phyloP scores from a whole-genome alignment of 2,888 invertebrate genomes.

The Paralinhomoeus sp. region DNA sequence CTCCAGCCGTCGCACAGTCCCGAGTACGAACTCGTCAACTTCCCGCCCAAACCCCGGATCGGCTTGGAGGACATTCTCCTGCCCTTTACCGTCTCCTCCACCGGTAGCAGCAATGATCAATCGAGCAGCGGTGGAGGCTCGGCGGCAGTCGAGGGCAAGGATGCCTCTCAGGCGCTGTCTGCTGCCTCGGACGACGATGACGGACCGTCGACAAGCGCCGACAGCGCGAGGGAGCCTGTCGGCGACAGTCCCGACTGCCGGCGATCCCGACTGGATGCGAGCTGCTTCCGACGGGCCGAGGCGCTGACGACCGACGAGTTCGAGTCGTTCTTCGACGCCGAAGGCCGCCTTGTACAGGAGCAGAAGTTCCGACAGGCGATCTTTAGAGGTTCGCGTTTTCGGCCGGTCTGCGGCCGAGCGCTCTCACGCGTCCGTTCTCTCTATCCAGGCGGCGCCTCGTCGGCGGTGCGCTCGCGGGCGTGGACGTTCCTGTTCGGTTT shows the following conservation, averaged over 20 bases:
- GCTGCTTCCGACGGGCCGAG: slow-evolving; percentile 1
- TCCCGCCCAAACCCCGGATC: background rate
- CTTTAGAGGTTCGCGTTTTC: slow-evolving; percentile 17
- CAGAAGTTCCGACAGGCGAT: slow-evolving; percentile 21
- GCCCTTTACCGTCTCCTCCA: background rate
- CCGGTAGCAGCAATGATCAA: no score
- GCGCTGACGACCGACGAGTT: slow-evolving; percentile 17
- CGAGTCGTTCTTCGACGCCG: slow-evolving; percentile 17
- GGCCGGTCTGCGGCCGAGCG: background rate
- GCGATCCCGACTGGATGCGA: no score
- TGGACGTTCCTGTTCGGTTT: slow-evolving; percentile 27
- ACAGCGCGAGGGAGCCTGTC: no score
- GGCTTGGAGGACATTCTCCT: slow-evolving; percentile 1
- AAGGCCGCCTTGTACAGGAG: slow-evolving; percentile 25
- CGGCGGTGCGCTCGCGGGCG: slow-evolving; percentile 18
- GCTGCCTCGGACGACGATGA: no score
- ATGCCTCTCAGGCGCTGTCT: no score
- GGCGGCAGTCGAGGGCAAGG: no score
- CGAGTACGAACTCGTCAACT: background rate
- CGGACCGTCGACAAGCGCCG: no score
- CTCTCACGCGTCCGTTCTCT: background rate
- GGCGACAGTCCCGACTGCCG: no score
- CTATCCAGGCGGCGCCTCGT: slow-evolving; percentile 20
- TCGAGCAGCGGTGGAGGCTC: no score
- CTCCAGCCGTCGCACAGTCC: background rate